Base-by-base conservation (phyloP, 1,140 invertebrate species). In the Melipona quadrifasciata region DNA sequence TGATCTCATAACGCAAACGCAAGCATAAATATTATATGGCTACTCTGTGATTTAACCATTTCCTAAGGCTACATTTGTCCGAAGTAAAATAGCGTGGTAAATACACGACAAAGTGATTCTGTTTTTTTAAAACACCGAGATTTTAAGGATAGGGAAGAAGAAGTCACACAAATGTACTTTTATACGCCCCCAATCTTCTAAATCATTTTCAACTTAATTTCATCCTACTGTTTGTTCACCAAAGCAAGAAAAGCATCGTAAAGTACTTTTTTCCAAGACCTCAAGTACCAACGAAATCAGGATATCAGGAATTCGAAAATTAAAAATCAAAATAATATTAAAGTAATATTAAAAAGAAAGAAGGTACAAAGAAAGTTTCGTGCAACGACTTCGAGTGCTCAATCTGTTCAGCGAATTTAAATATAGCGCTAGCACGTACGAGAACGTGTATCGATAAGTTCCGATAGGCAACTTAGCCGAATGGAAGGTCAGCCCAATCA, bases 1-100 rank as follows among this genome's bases (percentile, higher is more conserved):
- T 89, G 88, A 90, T 90, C 84, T 88, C 81, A 90, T 86, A 90
- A 88, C 75, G 84, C 88, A 75, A 86, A 90, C 80, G 88, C 67
- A 58, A 90, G 88, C 88, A 84, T 58, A 80, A 75, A 90, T 82
- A 89, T 82, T 82, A 82, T 82, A 90, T 77, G 80, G 81, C 80
- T 82, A 87, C 78, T 47, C 39, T 70, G 70, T 84, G 86, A 87
- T 65, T 90, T 86, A 88, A 88, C 81, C 73, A 51, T 64, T 80
- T 51, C 71, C 77, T 85, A 81, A 84, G 77, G 74, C 74, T 87
- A 73, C 81, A 57, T 82, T 75, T 71, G 83, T 39, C 39, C 81
- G 77, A 85, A 51, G 75, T 86, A 73, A 89, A 78, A 31, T 65
- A 65, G 71, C 61, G 55, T 58, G 2, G 31, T 31, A 61, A 68